These are phyloP conservation scores for Eledona agricola DNA, from an alignment of 2,888 invertebrate genomes.

Conservation along the genomic window DNA sequence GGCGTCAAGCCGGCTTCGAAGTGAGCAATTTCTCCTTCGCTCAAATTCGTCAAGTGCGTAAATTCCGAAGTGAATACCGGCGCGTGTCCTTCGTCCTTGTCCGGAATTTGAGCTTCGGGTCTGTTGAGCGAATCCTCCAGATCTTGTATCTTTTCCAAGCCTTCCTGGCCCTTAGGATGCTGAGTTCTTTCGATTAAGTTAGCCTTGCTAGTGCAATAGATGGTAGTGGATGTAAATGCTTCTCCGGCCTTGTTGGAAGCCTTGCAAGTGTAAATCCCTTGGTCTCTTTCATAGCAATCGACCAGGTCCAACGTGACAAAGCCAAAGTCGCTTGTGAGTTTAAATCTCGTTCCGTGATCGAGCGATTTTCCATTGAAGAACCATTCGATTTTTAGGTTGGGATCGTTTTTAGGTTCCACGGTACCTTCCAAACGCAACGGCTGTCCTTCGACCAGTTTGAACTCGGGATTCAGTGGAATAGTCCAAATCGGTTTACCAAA, in stretches of 20 bases:
- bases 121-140: slow-evolving; percentile 85
- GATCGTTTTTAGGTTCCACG: slow-evolving; percentile 93
- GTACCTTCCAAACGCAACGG: slow-evolving; percentile 92
- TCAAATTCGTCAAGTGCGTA: slow-evolving; percentile 81
- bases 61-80: slow-evolving; percentile 91
- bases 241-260: slow-evolving; percentile 89
- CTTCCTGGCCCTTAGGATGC: slow-evolving; percentile 95
- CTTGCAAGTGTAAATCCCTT: slow-evolving; percentile 93
- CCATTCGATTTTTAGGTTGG: slow-evolving; percentile 91
- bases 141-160: slow-evolving; percentile 89
- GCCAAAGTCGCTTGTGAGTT: slow-evolving; percentile 94
- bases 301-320: slow-evolving; percentile 93
- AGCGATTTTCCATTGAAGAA: slow-evolving; percentile 90
- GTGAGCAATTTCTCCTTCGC: slow-evolving; percentile 96
- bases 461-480: slow-evolving; percentile 81
- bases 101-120: slow-evolving; percentile 73
- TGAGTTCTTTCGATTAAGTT: slow-evolving; percentile 88
- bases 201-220: slow-evolving; percentile 83
- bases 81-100: slow-evolving; percentile 82
- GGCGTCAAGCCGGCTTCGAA: slow-evolving; percentile 97
- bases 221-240: slow-evolving; percentile 90
- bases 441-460: slow-evolving; percentile 82
- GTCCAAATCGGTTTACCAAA: slow-evolving; percentile 89
- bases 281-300: slow-evolving; percentile 92
- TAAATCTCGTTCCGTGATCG: slow-evolving; percentile 88